A percentile compares a stretch with the other conserved stretches of the same genome.
Conservation (phyloP, 2,113 vertebrate genomes). For the Osmerus mordax region DNA sequence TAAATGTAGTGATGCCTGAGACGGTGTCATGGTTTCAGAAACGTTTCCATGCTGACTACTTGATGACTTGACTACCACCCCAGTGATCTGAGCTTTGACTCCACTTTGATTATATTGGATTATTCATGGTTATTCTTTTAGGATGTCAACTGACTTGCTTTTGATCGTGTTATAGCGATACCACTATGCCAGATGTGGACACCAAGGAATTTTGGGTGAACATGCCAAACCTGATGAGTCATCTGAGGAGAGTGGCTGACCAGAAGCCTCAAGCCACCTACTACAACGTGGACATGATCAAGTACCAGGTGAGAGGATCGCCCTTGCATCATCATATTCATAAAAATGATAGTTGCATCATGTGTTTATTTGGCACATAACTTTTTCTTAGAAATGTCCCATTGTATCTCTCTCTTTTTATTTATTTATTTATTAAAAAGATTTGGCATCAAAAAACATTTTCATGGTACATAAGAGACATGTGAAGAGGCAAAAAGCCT, state of each 20-base stretch:
- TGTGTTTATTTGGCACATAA: too few relatives aligned
- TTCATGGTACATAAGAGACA: background rate
- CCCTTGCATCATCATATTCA: background rate
- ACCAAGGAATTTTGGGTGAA: conserved; percentile 98
- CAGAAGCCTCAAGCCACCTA: conserved; percentile 98
- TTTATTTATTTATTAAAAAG: background rate
- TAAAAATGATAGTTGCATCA: background rate
- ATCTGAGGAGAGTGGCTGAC: conserved; percentile 96
- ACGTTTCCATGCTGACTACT: too few relatives aligned
- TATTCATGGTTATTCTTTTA: too few relatives aligned
- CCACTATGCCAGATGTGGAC: conserved; percentile 74
- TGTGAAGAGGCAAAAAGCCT: too few relatives aligned
- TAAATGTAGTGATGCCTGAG: too few relatives aligned
- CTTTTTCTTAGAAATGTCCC: too few relatives aligned
- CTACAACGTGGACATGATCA: conserved; percentile 99
- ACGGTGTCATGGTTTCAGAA: too few relatives aligned
- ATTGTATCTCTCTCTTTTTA: background rate
- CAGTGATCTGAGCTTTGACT: too few relatives aligned
- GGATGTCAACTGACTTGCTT: too few relatives aligned
- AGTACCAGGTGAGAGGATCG: conserved; percentile 85
- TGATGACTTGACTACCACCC: too few relatives aligned
- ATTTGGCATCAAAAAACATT: background rate
- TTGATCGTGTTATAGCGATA: conserved; percentile 72
- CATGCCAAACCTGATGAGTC: conserved; percentile 96
- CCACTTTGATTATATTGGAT: too few relatives aligned